Evolutionary conservation across 2,888 invertebrate genomes (phyloP).

Genomic region (Drosophila incognita): DNA sequence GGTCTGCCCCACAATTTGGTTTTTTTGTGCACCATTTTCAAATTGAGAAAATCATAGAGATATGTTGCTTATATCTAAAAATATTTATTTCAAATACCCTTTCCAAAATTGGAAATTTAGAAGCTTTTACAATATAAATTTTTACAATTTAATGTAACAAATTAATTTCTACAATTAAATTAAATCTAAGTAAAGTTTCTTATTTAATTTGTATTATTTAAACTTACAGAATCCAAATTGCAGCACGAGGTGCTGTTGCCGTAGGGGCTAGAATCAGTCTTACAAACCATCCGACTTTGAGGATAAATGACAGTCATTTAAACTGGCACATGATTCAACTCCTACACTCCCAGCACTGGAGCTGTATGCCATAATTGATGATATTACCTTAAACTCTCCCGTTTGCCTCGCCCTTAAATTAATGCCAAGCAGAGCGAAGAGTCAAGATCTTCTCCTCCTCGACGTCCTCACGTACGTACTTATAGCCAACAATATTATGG

Average conservation of each 20-base stretch:
- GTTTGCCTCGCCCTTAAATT: conserved; percentile 29
- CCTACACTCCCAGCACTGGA: conserved; percentile 18
- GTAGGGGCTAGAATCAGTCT: conserved; percentile 35
- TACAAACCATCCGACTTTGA: neutral
- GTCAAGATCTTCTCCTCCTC: conserved; percentile 26
- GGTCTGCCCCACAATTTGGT: too few species aligned
- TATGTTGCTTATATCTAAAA: neutral
- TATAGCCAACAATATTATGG: conserved; percentile 11
- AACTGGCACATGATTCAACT: conserved; percentile 26
- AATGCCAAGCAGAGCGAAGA: conserved; percentile 5
- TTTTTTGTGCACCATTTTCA: neutral
- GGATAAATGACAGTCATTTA: conserved; percentile 33
- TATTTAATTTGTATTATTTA: neutral
- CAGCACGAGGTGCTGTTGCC: neutral
- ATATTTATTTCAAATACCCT: neutral
- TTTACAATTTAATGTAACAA: neutral
- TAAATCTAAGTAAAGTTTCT: neutral
- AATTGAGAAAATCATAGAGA: neutral
- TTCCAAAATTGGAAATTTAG: neutral
- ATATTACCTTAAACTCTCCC: conserved; percentile 14
- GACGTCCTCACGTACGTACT: conserved; percentile 12
- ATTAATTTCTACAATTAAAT: neutral
- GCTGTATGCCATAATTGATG: conserved; percentile 56
- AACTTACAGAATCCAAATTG: neutral
- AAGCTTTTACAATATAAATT: neutral